Evolutionary conservation across 1,140 invertebrate genomes (phyloP), one percentile per base, ranked within the genome.

Genomic region (Drosophila ironensis): DNA sequence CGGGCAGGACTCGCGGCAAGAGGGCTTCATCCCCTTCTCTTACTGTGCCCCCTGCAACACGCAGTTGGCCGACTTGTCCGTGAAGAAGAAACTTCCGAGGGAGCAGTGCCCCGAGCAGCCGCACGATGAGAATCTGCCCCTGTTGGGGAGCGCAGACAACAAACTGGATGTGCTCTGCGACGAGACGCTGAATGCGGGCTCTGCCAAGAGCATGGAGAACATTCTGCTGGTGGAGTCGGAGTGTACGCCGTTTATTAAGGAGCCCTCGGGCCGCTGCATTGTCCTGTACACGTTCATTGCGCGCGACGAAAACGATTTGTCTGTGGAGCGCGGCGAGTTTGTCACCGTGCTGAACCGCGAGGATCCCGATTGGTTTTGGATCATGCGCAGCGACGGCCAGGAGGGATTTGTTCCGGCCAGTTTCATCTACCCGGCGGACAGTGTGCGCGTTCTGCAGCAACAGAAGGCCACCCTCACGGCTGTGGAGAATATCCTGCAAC

Each of bases 311-410:
- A 98, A 98, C 89, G 98, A 98, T 90, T 94, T 98, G 1, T 97
- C 95, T 56, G 97, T 98, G 0, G 96, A 98, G 87, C 91, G 97
- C 42, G 97, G 97, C 4, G 97, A 98, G 89, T 96, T 98, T 91
- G 97, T 99, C 1, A 98, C 97, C 90, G 96, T 98, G 1, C 91
- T 98, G 7, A 99, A 98, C 91, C 92, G 95, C 73, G 97, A 98
- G 89, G 97, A 98, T 91, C 95, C 96, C 0, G 96, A 98, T 89
- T 98, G 97, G 97, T 98, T 96, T 87, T 98, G 97, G 97, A 96
- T 98, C 11, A 93, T 97, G 14, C 92, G 96, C 54, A 96, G 95
- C 74, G 96, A 98, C 89, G 96, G 96, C 1, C 95, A 97, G 82
- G 97, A 98, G 91, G 98, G 98, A 7, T 99, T 99, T 90, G 97